Evolutionary conservation across 2,113 vertebrate genomes (phyloP), one percentile per base, ranked within the genome.

Genomic region (Salminus brasiliensis): DNA sequence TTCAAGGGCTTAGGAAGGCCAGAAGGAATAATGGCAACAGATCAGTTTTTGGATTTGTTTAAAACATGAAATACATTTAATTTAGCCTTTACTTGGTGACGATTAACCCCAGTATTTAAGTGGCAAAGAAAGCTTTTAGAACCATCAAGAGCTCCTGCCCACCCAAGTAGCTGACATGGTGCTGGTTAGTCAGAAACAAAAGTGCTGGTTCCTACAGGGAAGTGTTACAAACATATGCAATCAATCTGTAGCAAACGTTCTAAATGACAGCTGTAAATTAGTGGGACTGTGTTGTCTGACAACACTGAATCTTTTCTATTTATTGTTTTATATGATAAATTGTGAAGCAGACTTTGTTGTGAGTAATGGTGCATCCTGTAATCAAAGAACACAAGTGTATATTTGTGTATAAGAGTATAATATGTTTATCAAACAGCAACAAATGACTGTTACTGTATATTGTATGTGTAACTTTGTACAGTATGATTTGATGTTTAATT

Each of bases 381-480:
- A 89, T 90, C 83, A 85, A 88, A 87, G 41, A 88, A 47, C 91
- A 90, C 93, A 93, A 90, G 41, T 95, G 93, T 95, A 93, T 89
- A 94, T 94, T 94, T 96, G 93, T 97, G 91, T 88, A 93, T 94
- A 95, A 93, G 92, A 94, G 89, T 92, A 89, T 90, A 92, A 93
- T 92, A 89, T 85, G 88, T 87, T 70, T 81, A 94, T 89, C 88
- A 89, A 93, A 90, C 85, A 91, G 86, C 91, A 90, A 86, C 88
- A 87, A 89, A 91, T 89, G 85, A 89, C 91, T 90, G 80, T 86
- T 90, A 81, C 89, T 89, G 88, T 93, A 92, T 92, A 90, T 92
- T 94, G 84, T 93, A 82, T 92, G 83, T 94, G 88, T 92, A 92
- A 93, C 88, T 93, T 86, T 94, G 90, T 93, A 93, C 93, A 94